These are phyloP conservation scores for Silurus lanzhouensis DNA, from an alignment of 2,797 vertebrate genomes.

Conservation along the genomic window DNA sequence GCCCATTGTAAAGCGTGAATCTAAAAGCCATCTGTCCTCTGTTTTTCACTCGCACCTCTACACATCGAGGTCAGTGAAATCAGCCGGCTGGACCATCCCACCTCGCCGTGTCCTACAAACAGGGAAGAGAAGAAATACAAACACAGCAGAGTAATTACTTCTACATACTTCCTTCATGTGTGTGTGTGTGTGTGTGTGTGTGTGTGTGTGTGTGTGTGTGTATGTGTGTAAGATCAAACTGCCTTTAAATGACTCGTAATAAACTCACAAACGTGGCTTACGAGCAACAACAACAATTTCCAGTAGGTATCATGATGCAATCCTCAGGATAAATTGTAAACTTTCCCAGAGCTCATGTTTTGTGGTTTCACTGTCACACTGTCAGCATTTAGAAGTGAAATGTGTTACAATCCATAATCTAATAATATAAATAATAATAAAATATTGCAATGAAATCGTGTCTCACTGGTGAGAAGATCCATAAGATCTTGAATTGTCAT, in stretches of 20 bases:
- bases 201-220: neutral
- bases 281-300: neutral
- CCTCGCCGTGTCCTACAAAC: constrained; percentile 64
- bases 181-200: neutral
- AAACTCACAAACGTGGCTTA: neutral
- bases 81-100: constrained; percentile 74
- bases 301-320: neutral
- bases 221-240: no score
- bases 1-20: constrained; percentile 12
- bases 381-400: neutral
- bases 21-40: constrained; percentile 27
- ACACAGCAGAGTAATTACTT: constrained; percentile 1
- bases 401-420: neutral
- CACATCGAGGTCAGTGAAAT: constrained; percentile 62
- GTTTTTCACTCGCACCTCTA: constrained; percentile 40
- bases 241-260: neutral
- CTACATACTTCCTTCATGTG: neutral
- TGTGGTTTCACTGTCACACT: neutral
- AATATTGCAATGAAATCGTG: neutral
- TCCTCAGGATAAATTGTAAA: neutral
- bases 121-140: constrained; percentile 16
- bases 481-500: no score
- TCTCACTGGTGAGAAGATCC: no score
- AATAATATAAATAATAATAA: neutral
- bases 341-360: neutral